Evolutionary conservation across 2,113 vertebrate genomes (phyloP).

Genomic region (Perognathus longimembris): DNA sequence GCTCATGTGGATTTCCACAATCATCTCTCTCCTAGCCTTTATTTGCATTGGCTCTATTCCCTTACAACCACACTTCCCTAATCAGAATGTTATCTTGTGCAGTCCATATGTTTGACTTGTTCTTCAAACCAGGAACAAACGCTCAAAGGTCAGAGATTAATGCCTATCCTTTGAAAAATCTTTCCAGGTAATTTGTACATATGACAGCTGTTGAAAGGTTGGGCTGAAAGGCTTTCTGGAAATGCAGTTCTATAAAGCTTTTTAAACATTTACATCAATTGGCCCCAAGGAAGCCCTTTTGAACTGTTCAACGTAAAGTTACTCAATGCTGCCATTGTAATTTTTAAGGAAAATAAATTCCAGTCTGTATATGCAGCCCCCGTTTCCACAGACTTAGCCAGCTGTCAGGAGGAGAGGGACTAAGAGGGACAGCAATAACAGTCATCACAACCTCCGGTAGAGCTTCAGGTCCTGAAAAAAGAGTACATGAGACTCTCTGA

Average conservation of each 20-base stretch:
- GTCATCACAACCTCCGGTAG: neutral
- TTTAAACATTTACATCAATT: slow-evolving; percentile 11
- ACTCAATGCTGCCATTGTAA: neutral
- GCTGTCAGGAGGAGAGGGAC: neutral
- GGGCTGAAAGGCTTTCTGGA: slow-evolving; percentile 37
- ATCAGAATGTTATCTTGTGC: neutral
- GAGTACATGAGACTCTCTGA: neutral
- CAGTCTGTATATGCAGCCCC: neutral
- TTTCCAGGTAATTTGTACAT: slow-evolving; percentile 15
- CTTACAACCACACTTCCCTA: neutral
- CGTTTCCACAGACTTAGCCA: neutral
- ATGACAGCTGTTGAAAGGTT: slow-evolving; percentile 21
- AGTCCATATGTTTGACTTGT: neutral
- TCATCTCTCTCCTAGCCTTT: neutral
- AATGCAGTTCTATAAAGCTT: neutral
- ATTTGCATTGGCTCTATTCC: neutral
- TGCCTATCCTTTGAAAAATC: neutral
- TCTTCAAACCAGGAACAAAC: slow-evolving; percentile 36
- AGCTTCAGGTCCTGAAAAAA: neutral
- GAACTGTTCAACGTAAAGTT: slow-evolving; percentile 12
- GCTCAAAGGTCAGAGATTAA: slow-evolving; percentile 29
- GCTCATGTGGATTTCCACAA: neutral
- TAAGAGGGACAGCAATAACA: neutral
- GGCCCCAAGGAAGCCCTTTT: neutral
- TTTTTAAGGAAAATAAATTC: slow-evolving; percentile 36